Base-by-base conservation (phyloP, 2,888 invertebrate genomes). In the Parasteatoda lunata region DNA sequence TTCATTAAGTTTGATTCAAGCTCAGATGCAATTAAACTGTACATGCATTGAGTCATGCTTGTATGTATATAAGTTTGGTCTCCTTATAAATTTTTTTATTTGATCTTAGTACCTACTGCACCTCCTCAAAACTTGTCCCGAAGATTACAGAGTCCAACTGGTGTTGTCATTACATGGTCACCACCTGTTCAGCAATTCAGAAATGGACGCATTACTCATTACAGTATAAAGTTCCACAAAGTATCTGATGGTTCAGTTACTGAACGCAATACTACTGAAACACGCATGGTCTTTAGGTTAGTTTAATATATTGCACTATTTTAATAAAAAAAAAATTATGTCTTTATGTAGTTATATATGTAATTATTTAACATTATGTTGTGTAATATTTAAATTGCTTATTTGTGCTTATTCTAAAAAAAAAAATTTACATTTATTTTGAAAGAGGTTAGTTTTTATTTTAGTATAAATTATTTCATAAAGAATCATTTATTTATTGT, bases 151-250 rank as follows among this genome's bases (percentile, higher is more conserved):
- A 97, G 98, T 0, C 97, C 97, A 0, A 97, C 97, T 91, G 96
- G 97, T 3, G 95, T 98, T 13, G 97, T 97, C 91, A 94, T 98
- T 2, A 95, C 95, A 0, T 98, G 97, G 97, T 95, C 96, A 89
- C 94, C 95, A 5, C 99, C 99, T 0, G 93, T 94, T 0, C 94
- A 96, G 89, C 96, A 97, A 89, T 95, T 97, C 89, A 94, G 98
- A 78, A 99, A 99, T 92, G 99, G 99, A 0, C 95, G 96, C 91
- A 98, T 99, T 86, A 95, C 95, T 85, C 96, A 96, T 91, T 99
- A 98, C 92, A 97, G 97, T 91, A 95, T 98, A 3, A 96, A 97
- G 89, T 98, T 98, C 91, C 96, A 97, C 91, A 97, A 97, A 91
- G 95, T 95, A 88, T 89, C 89, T 49, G 97, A 97, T 91, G 96